Conservation (phyloP, 2,113 vertebrate species). For the Podocnemis expansa region DNA sequence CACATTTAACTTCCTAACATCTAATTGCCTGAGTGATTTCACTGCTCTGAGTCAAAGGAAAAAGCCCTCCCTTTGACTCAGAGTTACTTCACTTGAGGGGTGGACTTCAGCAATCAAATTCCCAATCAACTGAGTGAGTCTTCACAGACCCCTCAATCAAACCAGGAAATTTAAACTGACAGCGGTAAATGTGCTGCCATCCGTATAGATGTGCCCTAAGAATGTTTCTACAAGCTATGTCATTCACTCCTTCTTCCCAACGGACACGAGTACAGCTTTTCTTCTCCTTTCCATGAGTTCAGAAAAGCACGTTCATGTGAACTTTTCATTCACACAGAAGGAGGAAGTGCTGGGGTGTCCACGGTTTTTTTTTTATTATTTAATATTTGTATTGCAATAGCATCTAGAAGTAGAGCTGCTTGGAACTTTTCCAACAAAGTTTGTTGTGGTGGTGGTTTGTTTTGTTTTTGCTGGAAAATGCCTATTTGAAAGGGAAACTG, state of each 20-base stretch:
- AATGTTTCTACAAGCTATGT: neutral
- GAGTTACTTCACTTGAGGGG: too few species aligned
- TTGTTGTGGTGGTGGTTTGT: neutral
- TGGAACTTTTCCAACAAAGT: neutral
- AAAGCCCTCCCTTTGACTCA: too few species aligned
- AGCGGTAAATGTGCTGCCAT: too few species aligned
- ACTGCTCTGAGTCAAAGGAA: too few species aligned
- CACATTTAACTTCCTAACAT: too few species aligned
- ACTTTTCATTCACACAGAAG: neutral
- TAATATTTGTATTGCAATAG: neutral
- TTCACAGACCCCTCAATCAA: too few species aligned
- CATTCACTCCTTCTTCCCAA: too few species aligned
- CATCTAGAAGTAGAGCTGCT: neutral
- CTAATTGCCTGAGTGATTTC: too few species aligned
- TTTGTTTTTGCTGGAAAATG: neutral
- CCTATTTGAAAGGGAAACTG: neutral
- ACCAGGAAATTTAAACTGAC: too few species aligned
- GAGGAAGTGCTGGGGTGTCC: neutral
- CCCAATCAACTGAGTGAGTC: too few species aligned
- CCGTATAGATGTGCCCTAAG: too few species aligned
- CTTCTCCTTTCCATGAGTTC: neutral
- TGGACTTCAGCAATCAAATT: too few species aligned
- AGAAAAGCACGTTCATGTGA: neutral
- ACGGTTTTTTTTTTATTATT: neutral
- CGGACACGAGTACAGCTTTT: neutral